Evolutionary conservation across 2,797 vertebrate species (phyloP), one percentile per base, ranked within the genome.

Genomic region (Rousettus madagascariensis): DNA sequence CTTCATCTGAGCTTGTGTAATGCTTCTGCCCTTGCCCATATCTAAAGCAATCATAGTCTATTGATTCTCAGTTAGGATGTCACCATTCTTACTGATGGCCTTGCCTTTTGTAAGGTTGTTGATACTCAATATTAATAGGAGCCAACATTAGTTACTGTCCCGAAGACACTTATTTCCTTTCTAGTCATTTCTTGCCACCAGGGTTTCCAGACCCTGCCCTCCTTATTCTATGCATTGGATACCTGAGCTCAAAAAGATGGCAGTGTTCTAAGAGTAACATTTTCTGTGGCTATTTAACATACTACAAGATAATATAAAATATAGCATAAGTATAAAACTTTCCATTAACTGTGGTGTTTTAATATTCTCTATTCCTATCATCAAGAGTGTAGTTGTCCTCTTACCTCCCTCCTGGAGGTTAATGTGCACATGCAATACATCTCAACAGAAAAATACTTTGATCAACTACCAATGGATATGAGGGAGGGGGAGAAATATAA

Each of bases 371-470:
- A 3, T 20, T 24, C 24, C 51, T 55, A 2, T 28, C 26, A 61
- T n/a, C 5, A 51, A 16, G 22, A 30, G 26, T n/a, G 28, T 0
- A 80, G 0, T 20, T 74, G 8, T 69, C 51, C 49, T 4, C 41
- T 38, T 75, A 10, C 4, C 46, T 3, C 8, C 1, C 28, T 16
- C 28, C 28, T 24, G 3, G 9, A 26, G 2, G 2, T 69, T 92
- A 46, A 41, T 15, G n/a, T 2, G 6, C 5, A 4, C 1, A 9
- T 20, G 3, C 8, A 0, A 72, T 11, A 19, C 7, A 51, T 55
- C 13, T 79, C 49, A 66, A 41, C 0, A 38, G 41, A 16, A 49
- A 49, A 49, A 49, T 49, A 49, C 49, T 49, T 49, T 49, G 15
- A 49, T 49, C 49, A 49, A 49, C 49, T 49, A 16, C 49, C 49